These are phyloP conservation scores for Nixonia krombeini DNA, from an alignment of 1,140 invertebrate species.

Conservation along the genomic window DNA sequence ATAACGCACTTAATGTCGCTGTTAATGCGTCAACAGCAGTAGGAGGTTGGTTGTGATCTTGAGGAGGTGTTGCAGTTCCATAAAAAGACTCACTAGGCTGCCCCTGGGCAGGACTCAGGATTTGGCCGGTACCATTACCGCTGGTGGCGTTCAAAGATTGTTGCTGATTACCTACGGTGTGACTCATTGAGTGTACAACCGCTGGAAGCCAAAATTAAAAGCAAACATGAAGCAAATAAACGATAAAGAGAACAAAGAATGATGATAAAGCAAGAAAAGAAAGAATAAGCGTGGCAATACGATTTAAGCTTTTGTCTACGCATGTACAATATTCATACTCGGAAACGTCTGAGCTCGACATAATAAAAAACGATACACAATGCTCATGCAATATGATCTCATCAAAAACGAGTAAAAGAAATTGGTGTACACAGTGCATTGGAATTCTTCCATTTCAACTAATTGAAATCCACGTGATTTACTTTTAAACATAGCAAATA, in stretches of 20 bases:
- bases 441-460: too few species aligned
- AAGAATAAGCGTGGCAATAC: constrained; percentile 29
- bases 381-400: too few species aligned
- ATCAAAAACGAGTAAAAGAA: too few species aligned
- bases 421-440: too few species aligned
- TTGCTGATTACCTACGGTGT: constrained; percentile 65
- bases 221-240: constrained; percentile 50
- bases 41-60: constrained; percentile 66
- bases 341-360: too few species aligned
- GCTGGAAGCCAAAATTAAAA: constrained; percentile 59
- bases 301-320: constrained; percentile 9
- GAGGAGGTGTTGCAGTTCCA: constrained; percentile 62
- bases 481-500: too few species aligned
- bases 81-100: constrained; percentile 65
- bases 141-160: constrained; percentile 58
- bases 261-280: constrained; percentile 10
- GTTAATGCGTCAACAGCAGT: constrained; percentile 60
- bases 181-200: constrained; percentile 67
- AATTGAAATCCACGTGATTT: too few species aligned
- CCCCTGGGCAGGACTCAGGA: constrained; percentile 61
- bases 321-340: too few species aligned
- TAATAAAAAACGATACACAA: too few species aligned
- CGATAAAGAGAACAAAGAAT: constrained; percentile 9
- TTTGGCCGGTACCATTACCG: constrained; percentile 58
- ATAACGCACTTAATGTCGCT: constrained; percentile 59